Evolutionary conservation across 2,888 invertebrate species (phyloP), one percentile per base, ranked within the genome.

Genomic region (Cylindroiulus punctatus): DNA sequence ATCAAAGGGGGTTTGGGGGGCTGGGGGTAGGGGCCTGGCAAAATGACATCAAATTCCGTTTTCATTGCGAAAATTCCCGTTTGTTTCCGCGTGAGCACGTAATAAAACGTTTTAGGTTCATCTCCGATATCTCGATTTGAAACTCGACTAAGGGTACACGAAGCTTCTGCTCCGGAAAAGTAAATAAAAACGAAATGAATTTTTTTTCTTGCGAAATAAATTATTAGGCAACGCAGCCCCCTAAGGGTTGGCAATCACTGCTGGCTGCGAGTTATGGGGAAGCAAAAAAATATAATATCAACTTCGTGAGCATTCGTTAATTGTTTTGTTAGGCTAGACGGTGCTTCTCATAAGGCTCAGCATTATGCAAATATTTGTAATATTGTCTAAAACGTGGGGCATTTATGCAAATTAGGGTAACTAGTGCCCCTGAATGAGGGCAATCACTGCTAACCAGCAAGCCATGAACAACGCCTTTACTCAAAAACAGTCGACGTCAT

Each of bases 101-200:
- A 65, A 65, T 65, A 65, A 65, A 65, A 65, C 65, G 65, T 65
- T 65, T 65, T 65, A 65, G 65, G 65, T 65, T 65, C 22, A 65
- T 22, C 22, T 65, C 22, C 65, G 65, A 65, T 65, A 65, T 65
- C 65, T 4, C 65, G 22, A 65, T 65, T 65, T 65, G 22, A 65
- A 65, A 65, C 65, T 7, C 10, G 44, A 44, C 44, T 65, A n/a
- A n/a, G 22, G n/a, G n/a, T n/a, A 65, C 8, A 22, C 10, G 65
- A 65, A 65, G 65, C n/a, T 65, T 65, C 3, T 65, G 22, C 36
- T 65, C 26, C 8, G 65, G 65, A 65, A 65, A 36, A 65, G 8
- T 65, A 65, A 65, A 65, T 65, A 26, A 65, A 65, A 22, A 22
- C 65, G n/a, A 22, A 65, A 65, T 65, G 65, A 8, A 65, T 22